Percentiles rank a stretch among this genome's conserved stretches.
Conservation (phyloP, 1,140 invertebrate genomes). For the Dreissena rostriformis region DNA sequence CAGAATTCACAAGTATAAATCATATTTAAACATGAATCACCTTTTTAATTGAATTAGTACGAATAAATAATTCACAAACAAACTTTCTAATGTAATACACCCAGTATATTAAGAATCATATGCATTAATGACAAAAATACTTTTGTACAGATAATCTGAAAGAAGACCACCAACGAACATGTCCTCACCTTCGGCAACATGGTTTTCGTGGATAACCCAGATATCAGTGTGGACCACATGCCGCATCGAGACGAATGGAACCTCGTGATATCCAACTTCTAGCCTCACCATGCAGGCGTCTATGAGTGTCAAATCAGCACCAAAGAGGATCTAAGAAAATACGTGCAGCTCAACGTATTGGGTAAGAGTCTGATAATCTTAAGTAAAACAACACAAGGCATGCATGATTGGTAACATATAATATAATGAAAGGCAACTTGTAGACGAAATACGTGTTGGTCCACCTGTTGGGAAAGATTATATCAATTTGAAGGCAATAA, state of each 20-base stretch:
- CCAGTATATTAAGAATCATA: neutral
- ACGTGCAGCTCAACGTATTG: slow-evolving; percentile 69
- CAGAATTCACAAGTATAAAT: neutral
- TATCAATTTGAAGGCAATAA: no score
- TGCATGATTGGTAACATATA: no score
- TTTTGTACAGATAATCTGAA: slow-evolving; percentile 70
- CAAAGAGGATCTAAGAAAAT: slow-evolving; percentile 67
- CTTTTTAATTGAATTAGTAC: neutral
- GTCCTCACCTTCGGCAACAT: slow-evolving; percentile 70
- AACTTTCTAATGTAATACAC: neutral
- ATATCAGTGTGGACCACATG: slow-evolving; percentile 83
- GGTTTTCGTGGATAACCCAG: slow-evolving; percentile 65
- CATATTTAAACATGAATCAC: neutral
- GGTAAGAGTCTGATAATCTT: slow-evolving; percentile 48
- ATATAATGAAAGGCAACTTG: no score
- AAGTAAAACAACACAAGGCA: no score
- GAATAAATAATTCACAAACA: neutral
- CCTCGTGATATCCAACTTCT: slow-evolving; percentile 93
- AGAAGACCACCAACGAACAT: slow-evolving; percentile 65
- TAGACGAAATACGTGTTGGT: no score
- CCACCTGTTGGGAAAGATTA: neutral
- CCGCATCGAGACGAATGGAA: slow-evolving; percentile 95
- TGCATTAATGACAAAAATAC: neutral
- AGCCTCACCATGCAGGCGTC: slow-evolving; percentile 91
- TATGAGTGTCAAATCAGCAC: slow-evolving; percentile 97